These are phyloP conservation scores for Tiaroga cobitis DNA, from an alignment of 2,797 vertebrate genomes.

Conservation along the genomic window DNA sequence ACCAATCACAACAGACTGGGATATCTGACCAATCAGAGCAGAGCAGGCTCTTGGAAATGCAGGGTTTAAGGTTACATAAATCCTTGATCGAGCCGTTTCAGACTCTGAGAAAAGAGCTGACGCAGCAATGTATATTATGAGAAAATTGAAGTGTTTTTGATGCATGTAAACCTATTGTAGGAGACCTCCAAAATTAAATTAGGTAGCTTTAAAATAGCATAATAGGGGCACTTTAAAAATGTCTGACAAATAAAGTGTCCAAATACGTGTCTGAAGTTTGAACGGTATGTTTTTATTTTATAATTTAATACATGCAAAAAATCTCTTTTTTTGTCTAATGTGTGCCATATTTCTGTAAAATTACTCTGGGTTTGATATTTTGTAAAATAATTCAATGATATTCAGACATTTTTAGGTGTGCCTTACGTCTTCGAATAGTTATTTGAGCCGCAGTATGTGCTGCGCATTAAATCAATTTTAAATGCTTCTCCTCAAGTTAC, in stretches of 20 bases:
- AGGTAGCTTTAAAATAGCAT: not conserved
- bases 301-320: not conserved
- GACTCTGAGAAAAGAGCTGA: not conserved
- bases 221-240: not conserved
- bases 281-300: not conserved
- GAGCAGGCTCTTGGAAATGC: not conserved
- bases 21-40: not conserved
- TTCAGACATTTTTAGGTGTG: slow-evolving; percentile 3
- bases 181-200: not conserved
- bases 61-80: not conserved
- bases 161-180: not conserved
- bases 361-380: not conserved
- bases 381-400: slow-evolving; percentile 13
- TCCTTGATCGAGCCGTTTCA: not conserved
- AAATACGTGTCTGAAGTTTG: not conserved
- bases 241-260: not conserved
- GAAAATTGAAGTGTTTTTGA: not conserved
- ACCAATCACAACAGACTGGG: too few species aligned
- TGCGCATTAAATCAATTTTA: slow-evolving; percentile 13
- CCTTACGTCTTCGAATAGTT: not conserved
- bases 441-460: not conserved
- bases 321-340: not conserved
- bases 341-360: not conserved
- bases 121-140: not conserved
- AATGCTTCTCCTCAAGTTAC: not conserved